Percentiles rank a stretch among this genome's conserved stretches.
These are phyloP conservation scores for Chrysotoxum bicinctum DNA, from an alignment of 2,888 invertebrate species.

Conservation along the genomic window DNA sequence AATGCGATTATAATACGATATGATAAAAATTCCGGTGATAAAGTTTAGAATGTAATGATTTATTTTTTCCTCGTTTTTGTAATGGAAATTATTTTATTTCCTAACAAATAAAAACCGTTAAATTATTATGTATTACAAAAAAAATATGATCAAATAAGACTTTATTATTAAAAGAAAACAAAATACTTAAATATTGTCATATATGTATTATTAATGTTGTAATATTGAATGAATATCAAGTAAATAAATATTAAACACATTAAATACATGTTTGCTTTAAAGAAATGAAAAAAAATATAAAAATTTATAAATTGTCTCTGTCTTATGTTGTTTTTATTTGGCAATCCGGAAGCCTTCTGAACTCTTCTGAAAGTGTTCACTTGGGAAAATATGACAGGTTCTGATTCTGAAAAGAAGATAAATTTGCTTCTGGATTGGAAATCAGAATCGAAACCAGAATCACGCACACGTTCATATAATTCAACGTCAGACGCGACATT, in stretches of 20 bases:
- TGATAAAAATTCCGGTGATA: conserved; percentile 59
- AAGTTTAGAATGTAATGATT: conserved; percentile 55
- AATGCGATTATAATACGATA: conserved; percentile 32
- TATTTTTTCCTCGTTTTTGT: background rate
- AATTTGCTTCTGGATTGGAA: too few relatives aligned
- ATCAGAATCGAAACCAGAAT: too few relatives aligned
- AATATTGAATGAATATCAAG: conserved; percentile 64
- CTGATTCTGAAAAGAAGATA: too few relatives aligned
- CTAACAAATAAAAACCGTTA: background rate
- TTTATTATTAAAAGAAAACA: conserved; percentile 37
- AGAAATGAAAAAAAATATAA: background rate
- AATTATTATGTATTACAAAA: conserved; percentile 33
- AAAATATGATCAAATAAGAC: conserved; percentile 28
- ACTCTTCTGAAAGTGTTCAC: too few relatives aligned
- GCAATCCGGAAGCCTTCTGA: too few relatives aligned
- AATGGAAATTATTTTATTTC: background rate
- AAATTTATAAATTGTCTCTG: too few relatives aligned
- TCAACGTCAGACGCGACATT: too few relatives aligned
- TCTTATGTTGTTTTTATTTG: too few relatives aligned
- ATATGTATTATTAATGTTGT: conserved; percentile 70
- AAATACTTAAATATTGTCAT: conserved; percentile 44
- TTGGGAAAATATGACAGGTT: too few relatives aligned
- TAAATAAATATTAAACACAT: conserved; percentile 28
- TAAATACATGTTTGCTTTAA: background rate
- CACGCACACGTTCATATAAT: too few relatives aligned